phyloP scores from a whole-genome alignment of 1,140 invertebrate species.

The Caenorhabditis elegans region DNA sequence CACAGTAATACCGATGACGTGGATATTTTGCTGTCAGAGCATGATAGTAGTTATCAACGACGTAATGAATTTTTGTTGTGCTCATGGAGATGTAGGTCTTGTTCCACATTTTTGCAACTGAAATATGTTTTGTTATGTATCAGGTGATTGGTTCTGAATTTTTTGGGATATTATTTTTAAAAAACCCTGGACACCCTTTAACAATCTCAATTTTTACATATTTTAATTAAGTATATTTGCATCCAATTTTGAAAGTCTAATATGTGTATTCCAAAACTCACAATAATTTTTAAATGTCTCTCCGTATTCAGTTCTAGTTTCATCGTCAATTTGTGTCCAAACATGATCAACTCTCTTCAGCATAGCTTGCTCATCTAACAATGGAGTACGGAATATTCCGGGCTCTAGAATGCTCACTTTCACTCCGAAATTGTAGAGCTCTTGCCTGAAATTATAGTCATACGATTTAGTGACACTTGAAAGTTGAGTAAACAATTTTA shows the following conservation, averaged over 20 bases:
- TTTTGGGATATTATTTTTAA: no score
- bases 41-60: constrained; percentile 61
- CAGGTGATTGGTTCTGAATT: no score
- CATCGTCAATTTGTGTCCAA: constrained; percentile 50
- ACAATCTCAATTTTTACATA: no score
- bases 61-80: constrained; percentile 51
- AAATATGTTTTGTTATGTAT: no score
- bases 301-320: constrained; percentile 55
- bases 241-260: no score
- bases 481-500: no score
- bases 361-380: constrained; percentile 54
- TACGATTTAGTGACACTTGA: no score
- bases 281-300: constrained; percentile 57
- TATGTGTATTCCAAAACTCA: no score
- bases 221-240: no score
- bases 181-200: no score
- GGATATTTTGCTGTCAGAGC: constrained; percentile 58
- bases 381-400: constrained; percentile 52
- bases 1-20: constrained; percentile 41
- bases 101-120: constrained; percentile 58
- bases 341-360: constrained; percentile 53
- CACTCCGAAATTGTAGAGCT: constrained; percentile 51
- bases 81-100: constrained; percentile 38
- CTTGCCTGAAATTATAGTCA: constrained; percentile 47
- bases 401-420: constrained; percentile 57